Percentiles rank a stretch among this genome's conserved stretches.
Evolutionary conservation across 2,888 invertebrate species (phyloP).

Genomic region (Lobophora halterata): DNA sequence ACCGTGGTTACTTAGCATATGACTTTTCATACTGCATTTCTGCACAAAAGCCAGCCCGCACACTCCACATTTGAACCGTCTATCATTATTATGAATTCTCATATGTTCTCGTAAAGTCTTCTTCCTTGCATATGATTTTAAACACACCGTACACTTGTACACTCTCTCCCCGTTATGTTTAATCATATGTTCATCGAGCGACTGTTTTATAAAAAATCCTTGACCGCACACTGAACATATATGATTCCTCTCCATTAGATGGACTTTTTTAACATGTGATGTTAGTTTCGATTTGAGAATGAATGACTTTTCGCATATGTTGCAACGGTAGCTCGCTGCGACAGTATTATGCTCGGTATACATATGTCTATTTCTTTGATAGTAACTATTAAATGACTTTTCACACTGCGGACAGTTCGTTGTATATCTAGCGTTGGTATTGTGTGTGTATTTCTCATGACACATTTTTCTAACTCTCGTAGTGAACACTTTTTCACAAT

Average conservation of each 20-base stretch:
- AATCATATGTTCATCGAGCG: constrained; percentile 67
- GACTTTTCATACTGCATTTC: constrained; percentile 67
- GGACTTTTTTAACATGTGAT: constrained; percentile 67
- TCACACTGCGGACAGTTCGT: constrained; percentile 66
- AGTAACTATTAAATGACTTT: constrained; percentile 62
- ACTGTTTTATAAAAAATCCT: constrained; percentile 67
- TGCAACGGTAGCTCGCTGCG: constrained; percentile 64
- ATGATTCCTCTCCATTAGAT: constrained; percentile 68
- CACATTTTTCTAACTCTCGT: constrained; percentile 56
- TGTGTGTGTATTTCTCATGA: constrained; percentile 69
- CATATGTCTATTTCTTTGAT: constrained; percentile 67
- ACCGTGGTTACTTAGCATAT: constrained; percentile 68
- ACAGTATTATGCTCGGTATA: constrained; percentile 55
- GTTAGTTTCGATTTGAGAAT: constrained; percentile 66
- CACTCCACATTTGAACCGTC: constrained; percentile 63
- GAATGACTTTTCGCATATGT: constrained; percentile 66
- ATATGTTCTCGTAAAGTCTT: constrained; percentile 68
- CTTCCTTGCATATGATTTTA: constrained; percentile 65
- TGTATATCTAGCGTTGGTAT: constrained; percentile 55
- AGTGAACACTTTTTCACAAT: constrained; percentile 62
- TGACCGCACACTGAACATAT: constrained; percentile 65
- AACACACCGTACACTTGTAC: constrained; percentile 60
- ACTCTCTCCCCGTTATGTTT: constrained; percentile 67
- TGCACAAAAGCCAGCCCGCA: constrained; percentile 65
- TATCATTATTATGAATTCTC: constrained; percentile 71